phyloP scores from a whole-genome alignment of 2,888 invertebrate species.

The Agonopterix heracliana region DNA sequence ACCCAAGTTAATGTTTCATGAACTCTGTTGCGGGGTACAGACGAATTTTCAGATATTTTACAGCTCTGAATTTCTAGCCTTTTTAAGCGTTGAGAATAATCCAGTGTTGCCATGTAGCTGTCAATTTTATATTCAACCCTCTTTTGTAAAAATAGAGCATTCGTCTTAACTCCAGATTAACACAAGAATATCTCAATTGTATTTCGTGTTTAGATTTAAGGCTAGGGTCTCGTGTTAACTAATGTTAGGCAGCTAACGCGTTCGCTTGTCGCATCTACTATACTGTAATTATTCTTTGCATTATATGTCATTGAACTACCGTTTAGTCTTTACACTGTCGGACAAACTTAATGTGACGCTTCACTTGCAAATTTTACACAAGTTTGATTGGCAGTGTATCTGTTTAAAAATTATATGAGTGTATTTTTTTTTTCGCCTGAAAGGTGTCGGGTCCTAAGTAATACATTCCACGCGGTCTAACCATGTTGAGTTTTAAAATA shows the following conservation, averaged over 20 bases:
- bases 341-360: conserved; percentile 11
- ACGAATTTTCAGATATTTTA: conserved; percentile 7
- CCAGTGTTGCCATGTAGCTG: conserved; percentile 11
- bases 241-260: conserved; percentile 66
- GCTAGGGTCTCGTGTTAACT: conserved; percentile 70
- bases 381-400: conserved; percentile 19
- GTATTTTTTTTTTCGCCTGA: conserved; percentile 61
- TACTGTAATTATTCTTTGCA: conserved; percentile 40
- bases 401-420: conserved; percentile 16
- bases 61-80: neutral
- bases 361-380: conserved; percentile 6
- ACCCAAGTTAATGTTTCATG: conserved; percentile 39
- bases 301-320: conserved; percentile 18
- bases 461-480: conserved; percentile 73
- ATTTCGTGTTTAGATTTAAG: conserved; percentile 62
- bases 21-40: conserved; percentile 18
- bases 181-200: conserved; percentile 29
- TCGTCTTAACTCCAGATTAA: neutral
- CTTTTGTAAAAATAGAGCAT: neutral
- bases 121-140: neutral
- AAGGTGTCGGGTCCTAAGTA: conserved; percentile 70
- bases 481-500: conserved; percentile 61
- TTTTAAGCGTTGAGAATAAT: neutral
- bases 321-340: conserved; percentile 19
- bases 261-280: conserved; percentile 56